These are phyloP conservation scores for Pangasianodon gigas DNA, from an alignment of 2,113 vertebrate species.

Conservation along the genomic window DNA sequence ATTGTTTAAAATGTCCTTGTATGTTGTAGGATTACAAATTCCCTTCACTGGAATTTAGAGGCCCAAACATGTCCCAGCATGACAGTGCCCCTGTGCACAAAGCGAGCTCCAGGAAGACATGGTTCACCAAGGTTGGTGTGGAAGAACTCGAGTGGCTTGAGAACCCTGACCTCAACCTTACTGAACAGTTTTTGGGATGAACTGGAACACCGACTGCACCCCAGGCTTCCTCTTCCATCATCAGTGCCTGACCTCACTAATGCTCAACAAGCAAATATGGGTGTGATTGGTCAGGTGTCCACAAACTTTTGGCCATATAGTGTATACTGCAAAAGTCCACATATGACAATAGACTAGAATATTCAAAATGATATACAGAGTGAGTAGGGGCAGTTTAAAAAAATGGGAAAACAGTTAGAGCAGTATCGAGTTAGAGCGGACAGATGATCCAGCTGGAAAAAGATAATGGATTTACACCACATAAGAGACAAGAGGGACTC, in stretches of 20 bases:
- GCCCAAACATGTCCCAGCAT: too few species aligned
- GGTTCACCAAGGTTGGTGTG: background rate
- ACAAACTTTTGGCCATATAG: background rate
- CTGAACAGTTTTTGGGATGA: background rate
- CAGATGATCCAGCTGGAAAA: background rate
- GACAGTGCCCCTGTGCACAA: too few species aligned
- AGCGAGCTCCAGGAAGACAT: background rate
- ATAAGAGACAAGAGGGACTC: constrained; percentile 63
- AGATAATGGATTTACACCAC: background rate
- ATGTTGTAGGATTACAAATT: too few species aligned
- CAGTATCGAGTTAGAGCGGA: background rate
- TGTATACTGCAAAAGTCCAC: background rate
- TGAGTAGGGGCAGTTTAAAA: background rate
- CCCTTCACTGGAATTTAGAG: too few species aligned
- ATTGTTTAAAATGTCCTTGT: background rate
- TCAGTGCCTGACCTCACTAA: too few species aligned
- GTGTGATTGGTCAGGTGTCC: background rate
- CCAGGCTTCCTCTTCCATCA: too few species aligned
- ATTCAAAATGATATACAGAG: background rate
- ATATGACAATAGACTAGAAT: background rate
- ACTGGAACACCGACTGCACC: too few species aligned
- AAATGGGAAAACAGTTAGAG: background rate
- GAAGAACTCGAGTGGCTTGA: background rate
- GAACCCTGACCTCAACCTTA: background rate
- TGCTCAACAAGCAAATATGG: background rate